Evolutionary conservation across 2,797 vertebrate genomes (phyloP), one percentile per base, ranked within the genome.

Genomic region (Gadopsis bispinosus): DNA sequence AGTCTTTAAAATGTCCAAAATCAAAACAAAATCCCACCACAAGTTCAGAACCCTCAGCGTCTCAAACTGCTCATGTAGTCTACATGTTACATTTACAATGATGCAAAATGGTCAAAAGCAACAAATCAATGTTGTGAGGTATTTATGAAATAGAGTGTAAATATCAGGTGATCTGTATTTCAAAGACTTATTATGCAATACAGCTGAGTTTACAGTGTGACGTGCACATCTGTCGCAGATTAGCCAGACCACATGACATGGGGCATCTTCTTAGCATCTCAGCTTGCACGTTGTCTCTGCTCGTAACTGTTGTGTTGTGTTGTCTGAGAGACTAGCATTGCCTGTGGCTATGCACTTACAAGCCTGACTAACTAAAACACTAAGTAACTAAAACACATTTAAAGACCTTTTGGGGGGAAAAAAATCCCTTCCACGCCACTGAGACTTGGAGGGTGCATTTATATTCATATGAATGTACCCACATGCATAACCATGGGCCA

Each of bases 401-500:
- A 69, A 77, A 83, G 19, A 43, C 68, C 75, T 65, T 53, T 31
- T 37, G 17, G 70, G 43, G 37, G 26, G 26, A 26, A 26, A 60
- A 45, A 54, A 77, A 56, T 76, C 50, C 43, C 33, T 76, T 63
- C 84, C 50, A 69, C 72, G 62, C 29, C 68, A 80, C 20, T 77
- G 56, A 80, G 59, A 69, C 65, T 69, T 71, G 51, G 35, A 54
- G 59, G 56, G 39, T 70, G 70, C 37, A 22, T 89, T 87, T 75
- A 62, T 66, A 81, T 77, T 64, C 45, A 63, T 76, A 39, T 73
- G 70, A 64, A 48, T 67, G 39, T 60, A n/a, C 37, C 58, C 69
- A 80, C 68, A 71, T 83, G 72, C 37, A 51, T 80, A 72, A 87
- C 84, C 72, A 64, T 26, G 43, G 80, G 82, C 65, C 71, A 73